Percentiles rank a stretch among this genome's conserved stretches.
Evolutionary conservation across 2,797 vertebrate species (phyloP).

Genomic region (Chloroceryle amazona): DNA sequence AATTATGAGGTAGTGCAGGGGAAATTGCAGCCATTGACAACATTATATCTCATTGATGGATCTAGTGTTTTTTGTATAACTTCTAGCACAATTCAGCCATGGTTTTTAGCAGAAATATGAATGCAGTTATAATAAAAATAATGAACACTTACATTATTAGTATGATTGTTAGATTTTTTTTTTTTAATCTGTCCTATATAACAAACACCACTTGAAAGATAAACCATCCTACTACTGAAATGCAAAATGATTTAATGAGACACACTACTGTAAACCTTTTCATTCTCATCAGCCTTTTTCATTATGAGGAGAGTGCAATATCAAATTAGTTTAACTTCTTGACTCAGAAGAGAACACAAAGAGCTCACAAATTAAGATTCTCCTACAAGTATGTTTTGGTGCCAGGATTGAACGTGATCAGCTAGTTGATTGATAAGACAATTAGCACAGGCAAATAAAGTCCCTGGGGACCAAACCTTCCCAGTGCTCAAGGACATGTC

Average conservation of each 20-base stretch:
- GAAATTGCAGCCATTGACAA: not conserved
- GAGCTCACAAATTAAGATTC: constrained; percentile 31
- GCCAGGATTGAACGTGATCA: not conserved
- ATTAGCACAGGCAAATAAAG: not conserved
- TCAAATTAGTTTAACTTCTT: constrained; percentile 14
- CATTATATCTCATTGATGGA: not conserved
- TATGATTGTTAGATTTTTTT: not conserved
- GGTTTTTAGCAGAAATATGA: not conserved
- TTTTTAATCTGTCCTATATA: not conserved
- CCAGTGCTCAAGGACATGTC: not conserved
- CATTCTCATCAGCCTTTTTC: constrained; percentile 14
- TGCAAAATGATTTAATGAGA: not conserved
- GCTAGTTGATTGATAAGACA: constrained; percentile 18
- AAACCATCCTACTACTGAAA: not conserved
- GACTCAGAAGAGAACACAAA: not conserved
- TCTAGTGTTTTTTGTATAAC: not conserved
- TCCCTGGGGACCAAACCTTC: not conserved
- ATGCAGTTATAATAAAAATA: not conserved
- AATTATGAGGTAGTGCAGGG: not conserved
- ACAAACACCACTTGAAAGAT: not conserved
- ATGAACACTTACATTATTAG: not conserved
- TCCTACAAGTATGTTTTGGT: not conserved
- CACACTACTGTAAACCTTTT: not conserved
- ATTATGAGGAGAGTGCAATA: not conserved
- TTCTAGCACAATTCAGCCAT: not conserved